Evolutionary conservation across 1,140 invertebrate genomes (phyloP), one percentile per base, ranked within the genome.

Genomic region (Macrocentrus cingulum): DNA sequence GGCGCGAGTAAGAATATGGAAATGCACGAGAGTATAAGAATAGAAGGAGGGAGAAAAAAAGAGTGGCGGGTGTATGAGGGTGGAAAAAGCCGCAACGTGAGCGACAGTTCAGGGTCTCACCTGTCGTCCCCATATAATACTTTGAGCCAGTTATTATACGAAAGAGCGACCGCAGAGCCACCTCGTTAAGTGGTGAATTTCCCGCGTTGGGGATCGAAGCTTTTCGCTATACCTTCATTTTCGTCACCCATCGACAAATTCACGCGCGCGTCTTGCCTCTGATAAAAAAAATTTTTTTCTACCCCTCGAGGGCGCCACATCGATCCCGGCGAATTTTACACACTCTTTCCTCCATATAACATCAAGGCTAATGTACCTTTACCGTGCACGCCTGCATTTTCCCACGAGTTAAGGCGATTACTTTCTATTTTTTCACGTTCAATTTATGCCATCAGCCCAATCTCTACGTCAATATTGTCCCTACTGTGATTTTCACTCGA

Each of bases 81-180:
- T 50, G 42, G 23, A 44, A 25, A 32, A 58, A 57, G 48, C 49
- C 48, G 18, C 42, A 61, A 62, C 57, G 59, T 61, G 60, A 61
- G 45, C 61, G 60, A 65, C 54, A 42, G 11, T 56, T 64, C 50
- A 58, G 52, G 60, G 57, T 56, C 58, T 53, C 62, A 63, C 62
- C 66, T 64, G 67, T 69, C 67, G 57, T 49, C 64, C 62, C 39
- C 57, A 50, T 69, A 67, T 69, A 68, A 69, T 69, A 69, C 65
- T 60, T 64, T 67, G 66, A 69, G 64, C 67, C 65, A 56, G 53
- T 61, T 70, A 68, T 68, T 68, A 70, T 56, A 61, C 57, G 61
- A 66, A 56, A 39, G 57, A 59, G 62, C 59, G 56, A 51, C 34
- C 59, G 25, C 32, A n/a, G 36, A 22, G 41, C 29, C 41, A 36